A percentile compares a stretch with the other conserved stretches of the same genome.
These are phyloP conservation scores for Punctoribates punctum DNA, from an alignment of 2,888 invertebrate genomes.

Conservation along the genomic window DNA sequence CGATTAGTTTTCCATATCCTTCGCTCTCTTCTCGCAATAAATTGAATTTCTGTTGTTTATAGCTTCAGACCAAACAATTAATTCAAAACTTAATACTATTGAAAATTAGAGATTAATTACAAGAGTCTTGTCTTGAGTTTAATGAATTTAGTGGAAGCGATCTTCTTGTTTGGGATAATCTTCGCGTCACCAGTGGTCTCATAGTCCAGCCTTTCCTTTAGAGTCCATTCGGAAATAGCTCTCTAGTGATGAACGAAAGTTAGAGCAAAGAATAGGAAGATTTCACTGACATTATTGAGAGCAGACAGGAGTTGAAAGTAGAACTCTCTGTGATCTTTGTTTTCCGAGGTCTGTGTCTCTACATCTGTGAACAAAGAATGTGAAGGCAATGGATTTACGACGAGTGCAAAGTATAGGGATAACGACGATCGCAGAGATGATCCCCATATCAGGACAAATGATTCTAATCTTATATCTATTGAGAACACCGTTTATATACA, in stretches of 20 bases:
- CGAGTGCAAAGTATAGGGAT: constrained; percentile 7
- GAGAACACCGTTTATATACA: background rate
- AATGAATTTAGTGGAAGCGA: constrained; percentile 87
- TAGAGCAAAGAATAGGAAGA: too few relatives aligned
- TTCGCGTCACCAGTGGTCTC: constrained; percentile 89
- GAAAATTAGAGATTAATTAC: constrained; percentile 63
- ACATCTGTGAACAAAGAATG: constrained; percentile 58
- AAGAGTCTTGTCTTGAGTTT: constrained; percentile 96
- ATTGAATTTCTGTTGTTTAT: constrained; percentile 99
- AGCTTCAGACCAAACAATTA: constrained; percentile 63
- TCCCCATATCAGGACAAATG: constrained; percentile 38
- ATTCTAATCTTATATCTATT: constrained; percentile 8
- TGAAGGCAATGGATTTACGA: constrained; percentile 22
- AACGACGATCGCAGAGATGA: background rate
- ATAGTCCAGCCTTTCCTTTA: constrained; percentile 88
- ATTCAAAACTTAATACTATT: background rate
- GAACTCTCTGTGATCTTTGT: constrained; percentile 68
- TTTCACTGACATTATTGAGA: constrained; percentile 48
- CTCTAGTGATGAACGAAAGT: constrained; percentile 47
- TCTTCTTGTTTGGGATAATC: constrained; percentile 76
- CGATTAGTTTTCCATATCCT: constrained; percentile 93
- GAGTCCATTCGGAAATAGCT: constrained; percentile 66
- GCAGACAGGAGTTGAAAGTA: constrained; percentile 55
- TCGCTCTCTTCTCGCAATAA: constrained; percentile 97
- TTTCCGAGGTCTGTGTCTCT: constrained; percentile 67